Evolutionary conservation across 2,797 vertebrate species (phyloP).

Genomic region (Arctocebus calabarensis): DNA sequence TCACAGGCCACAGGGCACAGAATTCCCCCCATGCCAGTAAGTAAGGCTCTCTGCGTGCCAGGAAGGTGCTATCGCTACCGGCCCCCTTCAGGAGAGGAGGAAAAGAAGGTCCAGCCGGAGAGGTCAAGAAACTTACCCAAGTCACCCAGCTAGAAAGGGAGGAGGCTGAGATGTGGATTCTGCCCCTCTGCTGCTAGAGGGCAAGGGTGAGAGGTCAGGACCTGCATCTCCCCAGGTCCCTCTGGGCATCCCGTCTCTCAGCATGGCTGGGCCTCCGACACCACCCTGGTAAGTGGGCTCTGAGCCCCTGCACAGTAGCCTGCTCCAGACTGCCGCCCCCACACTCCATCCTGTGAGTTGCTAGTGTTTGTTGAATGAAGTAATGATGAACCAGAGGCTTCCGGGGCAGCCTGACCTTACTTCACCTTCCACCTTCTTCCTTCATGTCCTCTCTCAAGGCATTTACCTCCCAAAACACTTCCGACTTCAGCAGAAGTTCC

Average conservation of each 20-base stretch:
- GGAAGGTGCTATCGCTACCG: neutral
- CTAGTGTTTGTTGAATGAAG: neutral
- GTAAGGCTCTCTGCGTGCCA: accelerated
- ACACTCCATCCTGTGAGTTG: neutral
- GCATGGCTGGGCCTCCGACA: too few relatives aligned
- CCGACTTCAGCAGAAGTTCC: neutral
- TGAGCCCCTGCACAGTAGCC: too few relatives aligned
- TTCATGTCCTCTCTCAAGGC: neutral
- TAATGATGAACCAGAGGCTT: neutral
- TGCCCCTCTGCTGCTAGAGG: neutral
- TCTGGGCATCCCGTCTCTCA: neutral
- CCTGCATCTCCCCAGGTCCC: neutral
- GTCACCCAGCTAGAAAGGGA: neutral
- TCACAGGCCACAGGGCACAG: neutral
- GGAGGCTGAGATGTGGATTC: neutral
- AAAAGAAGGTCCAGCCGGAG: neutral
- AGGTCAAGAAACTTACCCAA: neutral
- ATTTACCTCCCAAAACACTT: neutral
- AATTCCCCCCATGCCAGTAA: neutral
- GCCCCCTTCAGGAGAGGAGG: neutral
- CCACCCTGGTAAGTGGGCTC: neutral
- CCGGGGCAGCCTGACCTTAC: neutral
- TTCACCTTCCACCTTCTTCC: neutral
- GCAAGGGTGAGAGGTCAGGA: neutral
- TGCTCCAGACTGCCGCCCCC: neutral